Base-by-base conservation (phyloP, 2,797 vertebrate genomes). In the Lepilemur septentrionalis region DNA sequence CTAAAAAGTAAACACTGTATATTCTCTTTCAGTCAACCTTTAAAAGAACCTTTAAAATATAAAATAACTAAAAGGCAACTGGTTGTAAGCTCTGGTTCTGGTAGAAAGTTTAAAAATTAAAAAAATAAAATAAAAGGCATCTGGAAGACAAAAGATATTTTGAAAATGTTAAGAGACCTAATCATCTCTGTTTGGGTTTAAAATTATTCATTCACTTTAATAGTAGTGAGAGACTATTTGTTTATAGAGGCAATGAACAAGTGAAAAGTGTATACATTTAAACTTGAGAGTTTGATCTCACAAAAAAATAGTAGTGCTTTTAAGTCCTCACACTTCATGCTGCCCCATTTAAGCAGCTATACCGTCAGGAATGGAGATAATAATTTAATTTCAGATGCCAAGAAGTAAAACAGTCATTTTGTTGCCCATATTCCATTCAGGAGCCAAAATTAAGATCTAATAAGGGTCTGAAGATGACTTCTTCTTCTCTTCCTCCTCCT, bases 121-220 rank as follows among this genome's bases (percentile, higher is more conserved):
- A 48, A 32, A 78, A 70, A 20, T 50, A 90, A 84, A 85, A 87
- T 50, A 90, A 81, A 85, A 88, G n/a, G 25, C 35, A 81, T 32
- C 20, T 73, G 57, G 30, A 90, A 73, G 48, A 65, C 59, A 72
- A 97, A 88, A 85, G 35, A 7, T 89, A 52, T 69, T 91, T 75
- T 90, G 92, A 95, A 90, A 93, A 48, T 6, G 94, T 94, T 91
- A 86, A 86, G 93, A 81, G 38, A 65, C 4, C 43, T 92, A n/a
- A 55, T 94, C 32, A 88, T 84, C 28, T 94, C n/a, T 92, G 8
- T 84, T 79, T 59, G 11, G 22, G 50, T 89, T 70, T 83, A 89
- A 79, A 95, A 91, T 7, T 72, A 84, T 78, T 79, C 30, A 65
- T 81, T 85, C 38, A 65, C 57, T 63, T 12, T 63, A 79, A 63